Percentiles rank a stretch among this genome's conserved stretches.
Evolutionary conservation across 1,140 invertebrate genomes (phyloP).

Genomic region (Oedothorax gibbosus): DNA sequence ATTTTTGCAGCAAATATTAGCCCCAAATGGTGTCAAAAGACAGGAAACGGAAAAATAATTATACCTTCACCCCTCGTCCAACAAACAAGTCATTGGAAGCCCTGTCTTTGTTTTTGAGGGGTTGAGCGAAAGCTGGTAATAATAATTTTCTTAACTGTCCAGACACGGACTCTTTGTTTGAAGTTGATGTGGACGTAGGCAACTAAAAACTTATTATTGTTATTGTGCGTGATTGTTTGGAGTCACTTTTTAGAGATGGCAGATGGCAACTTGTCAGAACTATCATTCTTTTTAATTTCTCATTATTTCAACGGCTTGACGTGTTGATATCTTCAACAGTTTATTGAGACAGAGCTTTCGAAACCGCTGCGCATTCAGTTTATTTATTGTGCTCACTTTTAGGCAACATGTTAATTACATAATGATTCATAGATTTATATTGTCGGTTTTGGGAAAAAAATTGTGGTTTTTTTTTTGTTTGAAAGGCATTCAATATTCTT

Average conservation of each 20-base stretch:
- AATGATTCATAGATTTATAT: too few species aligned
- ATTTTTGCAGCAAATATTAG: constrained; percentile 54
- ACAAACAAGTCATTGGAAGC: constrained; percentile 50
- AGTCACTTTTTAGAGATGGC: neutral
- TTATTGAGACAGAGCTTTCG: neutral
- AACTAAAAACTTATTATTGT: neutral
- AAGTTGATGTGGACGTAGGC: neutral
- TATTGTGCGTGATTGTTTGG: neutral
- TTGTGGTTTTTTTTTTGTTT: too few species aligned
- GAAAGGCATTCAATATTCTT: too few species aligned
- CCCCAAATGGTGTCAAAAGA: constrained; percentile 54
- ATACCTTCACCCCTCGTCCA: neutral
- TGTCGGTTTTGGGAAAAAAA: too few species aligned
- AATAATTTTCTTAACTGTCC: neutral
- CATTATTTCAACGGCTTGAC: constrained; percentile 9
- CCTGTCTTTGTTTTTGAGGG: constrained; percentile 36
- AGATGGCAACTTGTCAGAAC: constrained; percentile 29
- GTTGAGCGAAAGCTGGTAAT: constrained; percentile 7
- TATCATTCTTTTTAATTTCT: constrained; percentile 29
- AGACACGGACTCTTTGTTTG: neutral
- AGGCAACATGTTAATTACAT: too few species aligned
- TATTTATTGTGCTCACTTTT: too few species aligned
- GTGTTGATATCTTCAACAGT: constrained; percentile 12
- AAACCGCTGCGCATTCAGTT: too few species aligned
- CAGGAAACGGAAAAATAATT: constrained; percentile 50